Conservation (phyloP, 2,888 invertebrate species). For the Zootermopsis nevadensis region DNA sequence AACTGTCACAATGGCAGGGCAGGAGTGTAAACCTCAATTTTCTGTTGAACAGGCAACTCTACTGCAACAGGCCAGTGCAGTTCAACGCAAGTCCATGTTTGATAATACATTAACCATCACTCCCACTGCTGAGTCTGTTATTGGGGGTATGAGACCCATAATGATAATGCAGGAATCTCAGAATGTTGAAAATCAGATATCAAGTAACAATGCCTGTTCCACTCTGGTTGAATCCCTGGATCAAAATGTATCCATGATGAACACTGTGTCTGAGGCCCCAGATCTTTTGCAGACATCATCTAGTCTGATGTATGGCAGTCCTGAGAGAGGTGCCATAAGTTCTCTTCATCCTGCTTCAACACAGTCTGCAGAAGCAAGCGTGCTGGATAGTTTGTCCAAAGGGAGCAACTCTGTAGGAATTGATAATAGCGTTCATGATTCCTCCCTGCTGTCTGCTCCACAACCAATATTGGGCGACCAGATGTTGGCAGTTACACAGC, state of each 20-base stretch:
- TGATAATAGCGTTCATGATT: not conserved
- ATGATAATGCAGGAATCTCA: constrained; percentile 9
- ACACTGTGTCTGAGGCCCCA: not conserved
- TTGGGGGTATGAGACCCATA: not conserved
- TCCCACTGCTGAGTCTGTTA: not conserved
- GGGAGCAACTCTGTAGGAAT: not conserved
- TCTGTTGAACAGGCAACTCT: not conserved
- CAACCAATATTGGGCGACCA: constrained; percentile 2
- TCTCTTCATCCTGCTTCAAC: not conserved
- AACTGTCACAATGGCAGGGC: not conserved
- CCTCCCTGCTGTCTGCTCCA: not conserved
- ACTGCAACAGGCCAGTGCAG: constrained; percentile 11
- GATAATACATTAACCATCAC: not conserved
- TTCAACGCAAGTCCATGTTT: constrained; percentile 8
- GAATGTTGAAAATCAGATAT: not conserved
- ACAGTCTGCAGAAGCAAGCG: not conserved
- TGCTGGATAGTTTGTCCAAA: not conserved
- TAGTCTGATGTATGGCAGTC: not conserved
- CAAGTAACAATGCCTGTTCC: not conserved
- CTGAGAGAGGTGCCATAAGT: not conserved
- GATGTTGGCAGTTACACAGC: not conserved
- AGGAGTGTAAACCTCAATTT: constrained; percentile 27
- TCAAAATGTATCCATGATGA: not conserved
- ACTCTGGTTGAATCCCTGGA: not conserved
- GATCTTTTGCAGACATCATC: not conserved